Evolutionary conservation across 2,888 invertebrate genomes (phyloP), one percentile per base, ranked within the genome.

Genomic region (Seladonia tumulorum): DNA sequence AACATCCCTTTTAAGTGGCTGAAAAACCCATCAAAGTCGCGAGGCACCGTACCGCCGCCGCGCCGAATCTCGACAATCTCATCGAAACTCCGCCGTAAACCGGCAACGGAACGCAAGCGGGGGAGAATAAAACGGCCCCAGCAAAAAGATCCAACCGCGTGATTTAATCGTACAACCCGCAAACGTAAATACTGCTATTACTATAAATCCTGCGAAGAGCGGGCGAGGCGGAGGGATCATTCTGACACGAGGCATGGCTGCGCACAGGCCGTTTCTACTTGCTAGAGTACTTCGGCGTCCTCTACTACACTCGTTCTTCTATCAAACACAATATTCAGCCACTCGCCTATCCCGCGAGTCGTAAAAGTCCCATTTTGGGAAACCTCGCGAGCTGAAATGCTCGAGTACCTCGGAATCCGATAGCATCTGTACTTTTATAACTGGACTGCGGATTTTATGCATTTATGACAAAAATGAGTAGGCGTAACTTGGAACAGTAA

Each of bases 21-120:
- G 75, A 75, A 75, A 75, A 66, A 47, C 75, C 66, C 79, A 79
- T 79, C 79, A 66, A 75, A 74, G 79, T 75, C 63, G 79, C 79
- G 35, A n/a, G n/a, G 53, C 39, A 18, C 29, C 74, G 74, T 63
- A 63, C 60, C 73, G 60, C 53, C 68, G 47, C 42, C 53, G 53
- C 53, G 77, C 70, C 70, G 78, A 78, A 70, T 71, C 70, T 71
- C 70, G 22, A 57, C 78, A 57, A 71, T 68, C 49, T 71, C 71
- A 70, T 78, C 78, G 70, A 78, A 71, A 53, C 42, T 78, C 14
- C 70, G 49, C 49, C 22, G 66, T 49, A 68, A 79, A 79, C 75
- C 39, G 66, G 22, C 49, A 79, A 75, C 79, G 75, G 79, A 39
- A 75, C 63, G 39, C 49, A 22, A 53, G 53, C 53, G 29, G 75